Conservation (phyloP, 2,113 vertebrate species). For the Megaceryle maxima region DNA sequence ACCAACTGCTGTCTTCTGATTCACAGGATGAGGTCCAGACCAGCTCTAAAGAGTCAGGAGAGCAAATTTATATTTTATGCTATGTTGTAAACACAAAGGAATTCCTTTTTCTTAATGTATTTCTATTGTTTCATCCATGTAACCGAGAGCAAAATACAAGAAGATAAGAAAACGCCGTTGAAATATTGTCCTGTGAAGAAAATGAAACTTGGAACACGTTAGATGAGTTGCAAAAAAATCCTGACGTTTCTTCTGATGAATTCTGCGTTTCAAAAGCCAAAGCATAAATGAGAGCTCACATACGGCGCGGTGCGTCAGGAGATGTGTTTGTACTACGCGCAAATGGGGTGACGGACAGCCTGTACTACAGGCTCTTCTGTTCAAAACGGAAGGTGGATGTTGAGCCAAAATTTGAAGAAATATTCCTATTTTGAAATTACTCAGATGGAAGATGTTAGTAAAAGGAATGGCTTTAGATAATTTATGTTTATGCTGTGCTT, state of each 20-base stretch:
- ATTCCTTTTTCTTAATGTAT: background rate
- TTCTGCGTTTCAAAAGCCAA: background rate
- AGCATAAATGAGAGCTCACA: background rate
- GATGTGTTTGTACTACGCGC: background rate
- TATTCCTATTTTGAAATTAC: background rate
- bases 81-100: background rate
- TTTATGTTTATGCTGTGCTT: background rate
- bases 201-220: background rate
- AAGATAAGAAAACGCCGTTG: background rate
- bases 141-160: background rate
- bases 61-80: background rate
- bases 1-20: background rate
- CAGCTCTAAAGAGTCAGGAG: background rate
- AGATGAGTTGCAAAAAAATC: background rate
- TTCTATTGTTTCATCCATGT: background rate
- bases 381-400: background rate
- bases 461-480: background rate
- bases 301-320: background rate
- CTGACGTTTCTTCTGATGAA: background rate
- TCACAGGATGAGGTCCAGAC: background rate
- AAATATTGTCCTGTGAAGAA: background rate
- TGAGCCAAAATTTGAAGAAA: slow-evolving; percentile 34
- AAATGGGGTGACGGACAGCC: background rate
- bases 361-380: background rate
- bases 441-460: background rate